These are phyloP conservation scores for Capra hircus DNA, from an alignment of 2,113 vertebrate species.

Conservation along the genomic window DNA sequence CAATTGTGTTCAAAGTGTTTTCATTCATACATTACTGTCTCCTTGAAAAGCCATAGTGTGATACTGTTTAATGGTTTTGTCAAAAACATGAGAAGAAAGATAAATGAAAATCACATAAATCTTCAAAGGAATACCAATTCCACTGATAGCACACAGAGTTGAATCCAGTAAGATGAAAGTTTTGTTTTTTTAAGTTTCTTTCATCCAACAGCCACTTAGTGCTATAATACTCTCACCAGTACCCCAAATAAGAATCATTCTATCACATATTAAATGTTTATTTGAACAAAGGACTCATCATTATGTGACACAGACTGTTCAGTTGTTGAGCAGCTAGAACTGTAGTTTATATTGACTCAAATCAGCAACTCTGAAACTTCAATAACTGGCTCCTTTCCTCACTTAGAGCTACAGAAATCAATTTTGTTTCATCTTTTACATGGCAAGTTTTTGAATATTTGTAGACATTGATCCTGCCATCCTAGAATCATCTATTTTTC, in stretches of 20 bases:
- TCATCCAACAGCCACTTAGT: not conserved
- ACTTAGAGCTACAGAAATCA: not conserved
- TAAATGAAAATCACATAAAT: not conserved
- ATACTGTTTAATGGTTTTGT: not conserved
- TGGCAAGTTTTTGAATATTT: slow-evolving; percentile 27
- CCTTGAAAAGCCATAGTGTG: not conserved
- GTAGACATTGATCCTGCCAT: not conserved
- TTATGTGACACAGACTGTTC: not conserved
- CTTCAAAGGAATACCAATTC: not conserved
- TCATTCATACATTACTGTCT: not conserved
- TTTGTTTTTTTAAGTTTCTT: slow-evolving; percentile 20
- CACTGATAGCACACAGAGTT: not conserved
- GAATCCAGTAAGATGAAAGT: not conserved
- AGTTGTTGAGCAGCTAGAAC: not conserved
- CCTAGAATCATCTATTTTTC: slow-evolving; percentile 8
- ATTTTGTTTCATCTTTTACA: slow-evolving; percentile 30
- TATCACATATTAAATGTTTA: not conserved
- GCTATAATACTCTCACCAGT: not conserved
- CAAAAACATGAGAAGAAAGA: not conserved
- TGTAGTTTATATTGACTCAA: not conserved
- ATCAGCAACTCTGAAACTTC: not conserved
- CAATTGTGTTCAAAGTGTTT: not conserved
- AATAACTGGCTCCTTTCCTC: slow-evolving; percentile 8
- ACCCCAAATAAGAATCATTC: not conserved
- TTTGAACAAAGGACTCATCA: slow-evolving; percentile 4